Conservation (phyloP, 2,888 invertebrate genomes). For the Cenopis cana region DNA sequence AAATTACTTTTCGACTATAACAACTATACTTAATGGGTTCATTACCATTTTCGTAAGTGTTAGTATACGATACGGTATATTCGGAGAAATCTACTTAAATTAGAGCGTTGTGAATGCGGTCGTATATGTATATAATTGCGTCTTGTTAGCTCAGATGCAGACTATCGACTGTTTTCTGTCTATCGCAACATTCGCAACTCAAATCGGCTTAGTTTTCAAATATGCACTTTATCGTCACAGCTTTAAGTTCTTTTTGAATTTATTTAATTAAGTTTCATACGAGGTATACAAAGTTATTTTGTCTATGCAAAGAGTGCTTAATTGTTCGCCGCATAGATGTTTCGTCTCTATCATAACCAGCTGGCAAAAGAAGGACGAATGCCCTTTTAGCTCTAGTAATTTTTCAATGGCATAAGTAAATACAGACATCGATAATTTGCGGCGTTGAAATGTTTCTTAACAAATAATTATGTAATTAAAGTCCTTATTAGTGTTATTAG, state of each 20-base stretch:
- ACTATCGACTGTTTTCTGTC: constrained; percentile 11
- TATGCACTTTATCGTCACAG: not conserved
- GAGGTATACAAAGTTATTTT: not conserved
- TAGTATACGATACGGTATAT: constrained; percentile 46
- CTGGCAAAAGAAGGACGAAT: not conserved
- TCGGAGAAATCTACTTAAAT: constrained; percentile 51
- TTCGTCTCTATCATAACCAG: not conserved
- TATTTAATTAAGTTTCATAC: not conserved
- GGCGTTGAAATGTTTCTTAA: constrained; percentile 8
- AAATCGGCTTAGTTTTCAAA: not conserved
- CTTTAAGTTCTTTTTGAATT: not conserved
- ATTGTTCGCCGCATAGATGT: not conserved
- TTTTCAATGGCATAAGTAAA: not conserved
- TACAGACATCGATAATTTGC: constrained; percentile 20
- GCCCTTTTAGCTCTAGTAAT: not conserved
- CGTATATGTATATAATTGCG: constrained; percentile 46
- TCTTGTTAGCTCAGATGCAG: constrained; percentile 41
- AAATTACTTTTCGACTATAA: not conserved
- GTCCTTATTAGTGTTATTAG: not conserved
- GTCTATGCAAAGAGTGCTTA: not conserved
- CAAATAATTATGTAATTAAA: constrained; percentile 20
- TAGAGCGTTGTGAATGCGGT: constrained; percentile 49
- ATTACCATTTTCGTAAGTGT: constrained; percentile 35
- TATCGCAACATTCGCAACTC: constrained; percentile 3
- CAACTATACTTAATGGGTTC: constrained; percentile 16